Evolutionary conservation across 2,797 vertebrate genomes (phyloP), one percentile per base, ranked within the genome.

Genomic region (Manis pentadactyla): DNA sequence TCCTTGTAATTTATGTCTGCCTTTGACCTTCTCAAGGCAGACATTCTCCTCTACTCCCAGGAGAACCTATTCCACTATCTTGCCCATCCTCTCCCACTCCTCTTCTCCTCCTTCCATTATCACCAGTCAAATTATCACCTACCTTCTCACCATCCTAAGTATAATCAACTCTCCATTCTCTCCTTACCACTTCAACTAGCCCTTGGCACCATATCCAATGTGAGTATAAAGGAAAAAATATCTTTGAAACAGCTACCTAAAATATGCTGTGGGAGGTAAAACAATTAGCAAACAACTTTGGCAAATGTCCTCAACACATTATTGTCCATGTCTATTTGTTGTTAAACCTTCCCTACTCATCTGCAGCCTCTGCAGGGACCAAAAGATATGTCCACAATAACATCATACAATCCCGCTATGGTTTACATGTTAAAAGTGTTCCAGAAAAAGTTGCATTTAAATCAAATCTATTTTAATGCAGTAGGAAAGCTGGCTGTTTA

Each of bases 181-280:
- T 77, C 57, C 19, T 94, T 92, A 87, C 85, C 68, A 91, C 18
- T 94, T 89, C 18, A 64, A 64, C 55, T 91, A 96, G 34, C 7
- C 29, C 21, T 95, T 11, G 53, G 0, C 25, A 96, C 82, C 94
- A 89, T 89, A 83, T 83, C 82, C n/a, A 88, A 29, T 75, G 57
- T 83, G 73, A 96, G 34, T 94, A 85, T 57, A 95, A 79, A 87
- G 42, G 9, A 11, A n/a, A 19, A 18, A 19, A 34, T 31, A 49
- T 25, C 27, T 92, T n/a, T 75, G 59, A 88, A 95, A 94, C 7
- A 94, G 13, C 27, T n/a, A 92, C 29, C 19, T 87, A 87, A 87
- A 97, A 94, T 85, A 77, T 78, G 25, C 21, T 59, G 9, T 85
- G 68, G 51, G 55, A 96, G 96, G 86, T 88, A 83, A 93, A 93